Conservation (phyloP, 2,888 invertebrate species). For the Eledona agricola region DNA sequence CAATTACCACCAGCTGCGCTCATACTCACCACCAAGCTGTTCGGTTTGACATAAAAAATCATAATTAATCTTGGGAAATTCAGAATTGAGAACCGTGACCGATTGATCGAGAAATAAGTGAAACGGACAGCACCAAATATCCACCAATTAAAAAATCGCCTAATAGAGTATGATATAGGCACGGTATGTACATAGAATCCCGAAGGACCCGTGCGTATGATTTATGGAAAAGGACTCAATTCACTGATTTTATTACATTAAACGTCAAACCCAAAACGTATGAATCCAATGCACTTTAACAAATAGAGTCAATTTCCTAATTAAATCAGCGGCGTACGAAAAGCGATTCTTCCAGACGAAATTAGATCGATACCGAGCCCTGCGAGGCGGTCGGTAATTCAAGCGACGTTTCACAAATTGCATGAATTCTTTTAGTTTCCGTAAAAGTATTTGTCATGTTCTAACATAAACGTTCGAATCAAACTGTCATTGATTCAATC, state of each 20-base stretch:
- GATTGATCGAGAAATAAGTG: too few relatives aligned
- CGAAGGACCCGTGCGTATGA: constrained; percentile 26
- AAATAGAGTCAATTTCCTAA: constrained; percentile 24
- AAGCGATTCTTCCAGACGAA: constrained; percentile 1
- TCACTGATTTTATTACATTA: constrained; percentile 5
- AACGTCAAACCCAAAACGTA: too few relatives aligned
- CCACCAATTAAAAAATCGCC: constrained; percentile 31
- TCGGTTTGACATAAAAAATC: too few relatives aligned
- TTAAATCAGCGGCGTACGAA: constrained; percentile 19
- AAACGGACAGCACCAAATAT: constrained; percentile 21
- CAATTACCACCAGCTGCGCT: constrained; percentile 48
- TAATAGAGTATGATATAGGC: constrained; percentile 32
- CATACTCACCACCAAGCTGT: too few relatives aligned
- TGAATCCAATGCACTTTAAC: too few relatives aligned
- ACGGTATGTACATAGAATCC: constrained; percentile 23
- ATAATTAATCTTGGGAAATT: too few relatives aligned
- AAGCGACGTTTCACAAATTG: constrained; percentile 5
- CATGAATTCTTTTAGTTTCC: constrained; percentile 9
- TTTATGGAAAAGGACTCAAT: constrained; percentile 26
- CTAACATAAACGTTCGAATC: too few relatives aligned
- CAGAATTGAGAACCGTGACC: too few relatives aligned
- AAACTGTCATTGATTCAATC: too few relatives aligned
- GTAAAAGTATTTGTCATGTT: too few relatives aligned
- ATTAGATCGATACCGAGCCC: constrained; percentile 12
- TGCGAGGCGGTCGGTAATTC: too few relatives aligned